Conservation (phyloP, 2,113 vertebrate genomes). For the Hepsetus odoe region DNA sequence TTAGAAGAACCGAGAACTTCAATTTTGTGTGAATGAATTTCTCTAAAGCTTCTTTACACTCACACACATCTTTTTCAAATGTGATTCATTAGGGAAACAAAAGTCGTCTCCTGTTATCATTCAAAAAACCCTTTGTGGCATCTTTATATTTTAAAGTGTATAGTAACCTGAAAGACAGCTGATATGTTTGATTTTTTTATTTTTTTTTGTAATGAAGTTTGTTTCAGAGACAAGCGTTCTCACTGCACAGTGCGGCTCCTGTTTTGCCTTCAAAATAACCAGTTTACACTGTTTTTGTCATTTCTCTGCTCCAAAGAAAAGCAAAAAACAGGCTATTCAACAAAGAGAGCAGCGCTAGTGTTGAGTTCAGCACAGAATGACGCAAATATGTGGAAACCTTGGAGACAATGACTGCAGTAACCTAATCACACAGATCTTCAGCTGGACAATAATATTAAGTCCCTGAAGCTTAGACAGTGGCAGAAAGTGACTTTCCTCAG, state of each 20-base stretch:
- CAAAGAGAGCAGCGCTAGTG: background rate
- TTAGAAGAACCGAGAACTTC: too few relatives aligned
- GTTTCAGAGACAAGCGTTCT: too few relatives aligned
- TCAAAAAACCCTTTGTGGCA: too few relatives aligned
- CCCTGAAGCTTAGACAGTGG: constrained; percentile 57
- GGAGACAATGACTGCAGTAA: constrained; percentile 63
- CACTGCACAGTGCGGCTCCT: background rate
- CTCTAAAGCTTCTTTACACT: too few relatives aligned
- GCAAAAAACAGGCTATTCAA: background rate
- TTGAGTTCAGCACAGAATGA: background rate
- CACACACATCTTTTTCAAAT: too few relatives aligned
- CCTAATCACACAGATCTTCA: constrained; percentile 65
- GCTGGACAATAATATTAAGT: constrained; percentile 63
- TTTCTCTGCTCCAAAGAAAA: background rate
- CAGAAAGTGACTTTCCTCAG: constrained; percentile 67
- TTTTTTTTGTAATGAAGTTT: too few relatives aligned
- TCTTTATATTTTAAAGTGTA: too few relatives aligned
- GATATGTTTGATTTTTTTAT: too few relatives aligned
- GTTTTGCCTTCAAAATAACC: background rate
- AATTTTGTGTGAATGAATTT: too few relatives aligned
- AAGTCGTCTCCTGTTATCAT: too few relatives aligned
- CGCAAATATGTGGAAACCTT: constrained; percentile 44
- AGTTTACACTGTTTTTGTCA: background rate
- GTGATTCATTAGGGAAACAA: too few relatives aligned
- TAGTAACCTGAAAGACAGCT: too few relatives aligned